Evolutionary conservation across 2,113 vertebrate genomes (phyloP), one percentile per base, ranked within the genome.

Genomic region (Nothocercus nigrocapillus): DNA sequence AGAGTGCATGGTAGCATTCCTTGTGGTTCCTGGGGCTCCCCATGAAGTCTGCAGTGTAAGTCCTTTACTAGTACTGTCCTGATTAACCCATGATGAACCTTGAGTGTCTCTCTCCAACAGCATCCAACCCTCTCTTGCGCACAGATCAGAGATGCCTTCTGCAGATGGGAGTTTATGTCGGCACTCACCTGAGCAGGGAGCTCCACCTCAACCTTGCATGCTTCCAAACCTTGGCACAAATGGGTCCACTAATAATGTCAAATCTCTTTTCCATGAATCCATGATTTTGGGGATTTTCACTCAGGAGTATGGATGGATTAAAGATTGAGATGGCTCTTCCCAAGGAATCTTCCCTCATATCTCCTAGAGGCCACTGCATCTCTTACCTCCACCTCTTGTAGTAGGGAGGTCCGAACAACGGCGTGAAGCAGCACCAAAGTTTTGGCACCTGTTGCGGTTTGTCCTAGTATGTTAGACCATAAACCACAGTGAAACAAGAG

Each of bases 401-500:
- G 36, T 49, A 49, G 45, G 2, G 4, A 2, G 5, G 69, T 34
- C 62, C 25, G 38, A 76, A 76, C 3, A 72, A 64, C 38, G 30
- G n/a, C 0, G 0, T 3, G 40, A 66, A 74, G 22, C 0, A 1
- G 25, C 62, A 38, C 14, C 1, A 0, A 28, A 42, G 5, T 40
- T 1, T 10, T 13, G 17, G 59, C 17, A 42, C n/a, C 54, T 18
- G 11, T 58, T 86, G 59, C 49, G 24, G 11, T 58, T 83, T 63
- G 11, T 53, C 32, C 24, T 14, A 1, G 36, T 4, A 25, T 11
- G 27, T 0, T 0, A 47, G 18, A 17, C 11, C 10, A 13, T 1
- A 11, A 18, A 38, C 51, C 15, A 28, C 6, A 61, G 51, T 2
- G 2, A 34, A 36, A 70, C 62, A 42, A 53, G 56, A 90, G 54